Conservation (phyloP, 1,140 invertebrate species). For the Drosophila nigrodunni region DNA sequence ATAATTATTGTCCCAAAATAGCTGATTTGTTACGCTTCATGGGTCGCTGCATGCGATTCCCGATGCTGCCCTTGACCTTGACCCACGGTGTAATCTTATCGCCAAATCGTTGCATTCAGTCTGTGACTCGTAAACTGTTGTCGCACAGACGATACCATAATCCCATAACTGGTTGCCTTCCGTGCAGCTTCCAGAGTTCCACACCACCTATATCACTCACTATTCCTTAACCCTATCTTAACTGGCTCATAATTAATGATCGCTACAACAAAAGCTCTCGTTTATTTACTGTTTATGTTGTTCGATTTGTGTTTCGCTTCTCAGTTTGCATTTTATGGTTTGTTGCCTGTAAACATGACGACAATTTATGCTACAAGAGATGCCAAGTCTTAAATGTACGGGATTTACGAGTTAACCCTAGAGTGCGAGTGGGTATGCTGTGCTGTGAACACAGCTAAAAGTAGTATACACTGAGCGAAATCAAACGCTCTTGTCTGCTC, state of each 20-base stretch:
- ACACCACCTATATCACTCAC: not conserved
- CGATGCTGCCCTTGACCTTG: constrained; percentile 30
- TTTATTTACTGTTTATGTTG: constrained; percentile 78
- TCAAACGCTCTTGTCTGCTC: not conserved
- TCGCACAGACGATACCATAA: constrained; percentile 35
- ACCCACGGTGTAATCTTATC: constrained; percentile 47
- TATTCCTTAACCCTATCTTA: constrained; percentile 29
- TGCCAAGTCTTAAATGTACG: constrained; percentile 48
- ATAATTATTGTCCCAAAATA: constrained; percentile 9
- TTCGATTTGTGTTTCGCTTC: constrained; percentile 29
- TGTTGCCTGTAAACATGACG: constrained; percentile 60
- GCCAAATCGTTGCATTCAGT: constrained; percentile 30
- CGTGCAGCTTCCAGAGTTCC: constrained; percentile 39
- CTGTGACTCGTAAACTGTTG: constrained; percentile 51
- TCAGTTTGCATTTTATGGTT: not conserved
- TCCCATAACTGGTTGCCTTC: constrained; percentile 17
- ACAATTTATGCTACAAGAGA: constrained; percentile 69
- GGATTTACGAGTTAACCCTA: constrained; percentile 45
- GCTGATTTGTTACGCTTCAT: constrained; percentile 44
- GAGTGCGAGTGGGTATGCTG: not conserved
- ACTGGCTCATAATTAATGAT: constrained; percentile 73
- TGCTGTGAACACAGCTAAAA: not conserved
- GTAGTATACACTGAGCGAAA: not conserved
- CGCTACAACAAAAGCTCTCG: constrained; percentile 66
- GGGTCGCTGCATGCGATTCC: constrained; percentile 3